Evolutionary conservation across 37 sponge, comb jelly and placozoan species (phyloP), one percentile per base, ranked within the genome.

Genomic region (Geodia barretti): DNA sequence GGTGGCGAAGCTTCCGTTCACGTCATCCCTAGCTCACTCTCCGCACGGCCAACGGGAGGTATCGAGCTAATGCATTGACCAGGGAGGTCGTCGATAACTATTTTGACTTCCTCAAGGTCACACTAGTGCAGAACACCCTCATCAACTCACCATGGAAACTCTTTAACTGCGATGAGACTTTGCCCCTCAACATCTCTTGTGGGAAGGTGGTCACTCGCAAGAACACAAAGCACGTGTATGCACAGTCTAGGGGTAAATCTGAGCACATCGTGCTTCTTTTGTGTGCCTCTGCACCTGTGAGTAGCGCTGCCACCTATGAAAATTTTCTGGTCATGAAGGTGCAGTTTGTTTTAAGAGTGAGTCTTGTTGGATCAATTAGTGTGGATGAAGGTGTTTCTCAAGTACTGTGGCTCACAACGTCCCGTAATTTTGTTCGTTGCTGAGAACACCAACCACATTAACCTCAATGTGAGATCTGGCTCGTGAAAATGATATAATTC

Each of bases 281-380:
- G 21, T 74, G 74, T 23, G 54, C 59, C 24, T 9, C 8, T 21
- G 41, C 74, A 74, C 60, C 74, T 42, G 34, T 60, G 38, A n/a
- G 21, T n/a, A 32, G 60, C 61, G 25, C 62, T 75, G 2, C 76
- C 76, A 4, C 76, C 76, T 14, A 59, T 75, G 76, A n/a, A n/a
- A n/a, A n/a, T n/a, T n/a, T n/a, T n/a, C n/a, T n/a, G n/a, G n/a
- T n/a, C n/a, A n/a, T n/a, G n/a, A n/a, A n/a, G n/a, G n/a, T n/a
- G n/a, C n/a, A n/a, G n/a, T n/a, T n/a, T n/a, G n/a, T n/a, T n/a
- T n/a, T n/a, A n/a, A n/a, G n/a, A n/a, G n/a, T n/a, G n/a, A n/a
- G n/a, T n/a, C n/a, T n/a, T n/a, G n/a, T n/a, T n/a, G n/a, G n/a
- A n/a, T n/a, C n/a, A n/a, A n/a, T n/a, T n/a, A n/a, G n/a, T n/a